Evolutionary conservation across 2,888 invertebrate species (phyloP), one percentile per base, ranked within the genome.

Genomic region (Drosophila picticornis): DNA sequence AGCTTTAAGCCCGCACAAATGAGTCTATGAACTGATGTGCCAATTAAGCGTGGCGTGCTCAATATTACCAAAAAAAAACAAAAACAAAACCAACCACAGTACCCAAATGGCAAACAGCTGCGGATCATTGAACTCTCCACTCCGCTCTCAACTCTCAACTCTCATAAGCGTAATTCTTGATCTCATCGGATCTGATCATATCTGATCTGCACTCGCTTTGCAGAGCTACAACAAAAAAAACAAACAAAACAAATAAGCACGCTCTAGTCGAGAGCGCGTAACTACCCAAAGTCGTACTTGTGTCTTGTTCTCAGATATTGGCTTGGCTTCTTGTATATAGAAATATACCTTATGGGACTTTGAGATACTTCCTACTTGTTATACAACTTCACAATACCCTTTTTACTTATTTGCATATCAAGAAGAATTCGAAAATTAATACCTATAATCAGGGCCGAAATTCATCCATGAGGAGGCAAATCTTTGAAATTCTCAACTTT

Each of bases 71-170:
- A 46, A 16, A 46, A 22, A 4, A 4, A 46, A 16, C 4, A 11
- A 36, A 36, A 36, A 6, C 5, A 5, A 36, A 77, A 78, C 63
- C 32, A 46, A 31, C 64, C 65, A 78, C 27, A 27, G 27, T 69
- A 78, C 65, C 81, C 67, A 88, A 84, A 72, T 71, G 74, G 73
- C 74, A 73, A 56, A 31, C 40, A 46, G 65, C 55, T 46, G 40
- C 56, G 46, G 80, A 90, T 83, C 85, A 88, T 88, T 86, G 85
- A 86, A 90, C 85, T 80, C 81, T 66, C 66, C 60, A 63, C 68
- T 72, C 65, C 50, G 62, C 68, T 57, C 31, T 31, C 22, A 22
- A 13, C 55, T 40, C 40, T 40, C n/a, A 40, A 25, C 25, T 25
- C 46, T 31, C 57, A 56, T 40, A 10, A 57, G 16, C 57, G n/a